These are phyloP conservation scores for Calliphora vicina DNA, from an alignment of 1,140 invertebrate species.

Conservation along the genomic window DNA sequence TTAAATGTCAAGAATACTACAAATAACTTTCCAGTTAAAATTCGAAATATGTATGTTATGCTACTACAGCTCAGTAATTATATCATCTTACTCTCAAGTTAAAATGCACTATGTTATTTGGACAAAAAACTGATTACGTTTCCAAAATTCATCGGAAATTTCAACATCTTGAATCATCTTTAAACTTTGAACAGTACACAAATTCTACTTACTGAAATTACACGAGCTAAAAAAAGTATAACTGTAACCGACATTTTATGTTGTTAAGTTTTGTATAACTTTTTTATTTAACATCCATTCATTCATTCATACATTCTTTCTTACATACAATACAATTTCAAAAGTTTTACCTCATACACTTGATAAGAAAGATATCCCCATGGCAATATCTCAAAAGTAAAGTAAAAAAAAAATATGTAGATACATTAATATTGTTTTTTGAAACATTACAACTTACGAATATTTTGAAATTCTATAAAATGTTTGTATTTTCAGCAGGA, in stretches of 20 bases:
- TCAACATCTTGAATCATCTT: background rate
- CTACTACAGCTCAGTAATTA: background rate
- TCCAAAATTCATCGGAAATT: no score
- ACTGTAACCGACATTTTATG: background rate
- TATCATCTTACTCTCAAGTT: no score
- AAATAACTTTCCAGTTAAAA: no score
- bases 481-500: no score
- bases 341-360: background rate
- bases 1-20: no score
- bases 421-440: background rate
- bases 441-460: no score
- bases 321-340: no score
- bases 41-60: no score
- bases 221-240: background rate
- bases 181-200: background rate
- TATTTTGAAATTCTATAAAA: no score
- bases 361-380: background rate
- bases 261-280: background rate
- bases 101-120: background rate
- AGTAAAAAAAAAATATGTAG: no score
- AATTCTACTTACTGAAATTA: background rate
- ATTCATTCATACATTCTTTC: no score
- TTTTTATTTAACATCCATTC: background rate
- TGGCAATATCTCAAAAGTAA: background rate
- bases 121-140: background rate